Base-by-base conservation (phyloP, 2,113 vertebrate species). In the Rattus rattus region DNA sequence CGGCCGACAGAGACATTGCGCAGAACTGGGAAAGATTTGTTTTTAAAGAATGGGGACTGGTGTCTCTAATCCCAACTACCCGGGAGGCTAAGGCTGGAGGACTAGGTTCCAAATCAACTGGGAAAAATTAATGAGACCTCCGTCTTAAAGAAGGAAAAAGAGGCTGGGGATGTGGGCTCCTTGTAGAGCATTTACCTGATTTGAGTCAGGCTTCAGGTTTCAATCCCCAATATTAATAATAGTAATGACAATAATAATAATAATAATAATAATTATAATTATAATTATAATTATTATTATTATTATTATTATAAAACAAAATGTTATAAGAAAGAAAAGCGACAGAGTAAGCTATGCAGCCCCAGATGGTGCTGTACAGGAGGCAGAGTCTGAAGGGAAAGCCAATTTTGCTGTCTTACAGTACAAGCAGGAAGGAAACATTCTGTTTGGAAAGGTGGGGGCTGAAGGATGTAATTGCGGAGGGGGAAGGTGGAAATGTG, bases 361-460 rank as follows among this genome's bases (percentile, higher is more conserved):
- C 65, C 77, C 91, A 95, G 96, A 86, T 89, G 95, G 92, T 75
- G 43, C 77, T 92, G 87, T 79, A 54, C 39, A 11, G 65, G 67
- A 75, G 24, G 24, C 24, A 75, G 63, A 81, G 73, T 91, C 30
- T 20, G 61, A 67, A 85, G 30, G 56, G n/a, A 70, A 72, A 92
- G 95, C 73, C 93, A 86, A 22, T 69, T 94, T 81, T 96, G 39
- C 93, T 93, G 95, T 79, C 79, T 92, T 95, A 59, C 79, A 85
- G 87, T 54, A 90, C 91, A 92, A 94, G 91, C 95, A 95, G 90
- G 80, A 92, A 96, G 89, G 36, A 80, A 96, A 85, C 91, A 95
- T 63, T 96, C 94, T 96, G 92, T 73, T 69, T 47, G 80, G 16
- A 59, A 52, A 36, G 77, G 72, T 84, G 69, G 91, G 72, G 56